A percentile compares a stretch with the other conserved stretches of the same genome.
Evolutionary conservation across 2,113 vertebrate genomes (phyloP).

Genomic region (Hyperopisus bebe): DNA sequence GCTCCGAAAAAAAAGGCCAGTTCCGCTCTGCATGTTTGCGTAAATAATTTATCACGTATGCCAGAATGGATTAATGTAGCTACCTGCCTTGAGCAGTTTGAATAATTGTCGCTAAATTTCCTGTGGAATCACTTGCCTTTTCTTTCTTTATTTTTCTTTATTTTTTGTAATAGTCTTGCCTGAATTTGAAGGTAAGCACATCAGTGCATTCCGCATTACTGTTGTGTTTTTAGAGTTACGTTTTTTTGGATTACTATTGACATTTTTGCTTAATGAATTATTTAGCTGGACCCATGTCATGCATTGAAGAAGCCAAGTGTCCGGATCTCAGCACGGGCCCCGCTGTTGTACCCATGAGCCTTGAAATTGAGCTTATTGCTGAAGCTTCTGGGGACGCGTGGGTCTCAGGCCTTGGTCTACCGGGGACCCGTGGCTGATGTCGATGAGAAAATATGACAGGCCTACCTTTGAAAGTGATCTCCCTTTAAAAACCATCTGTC

Average conservation of each 20-base stretch:
- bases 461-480: conserved; percentile 9
- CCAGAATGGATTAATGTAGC: conserved; percentile 27
- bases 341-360: not conserved
- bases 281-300: not conserved
- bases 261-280: conserved; percentile 1
- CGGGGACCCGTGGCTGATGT: not conserved
- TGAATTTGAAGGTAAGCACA: not conserved
- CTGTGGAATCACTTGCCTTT: conserved; percentile 19
- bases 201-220: not conserved
- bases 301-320: not conserved
- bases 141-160: conserved; percentile 26
- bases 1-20: not conserved
- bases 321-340: not conserved
- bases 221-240: not conserved
- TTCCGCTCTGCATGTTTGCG: not conserved
- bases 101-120: not conserved
- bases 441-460: conserved; percentile 2
- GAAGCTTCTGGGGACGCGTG: not conserved
- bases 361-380: not conserved
- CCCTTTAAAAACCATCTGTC: conserved; percentile 2
- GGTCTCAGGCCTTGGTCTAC: not conserved
- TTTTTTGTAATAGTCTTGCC: conserved; percentile 25
- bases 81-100: not conserved
- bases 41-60: conserved; percentile 36
- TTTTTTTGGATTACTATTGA: not conserved